Conservation (phyloP, 2,797 vertebrate genomes). For the Scyliorhinus canicula region DNA sequence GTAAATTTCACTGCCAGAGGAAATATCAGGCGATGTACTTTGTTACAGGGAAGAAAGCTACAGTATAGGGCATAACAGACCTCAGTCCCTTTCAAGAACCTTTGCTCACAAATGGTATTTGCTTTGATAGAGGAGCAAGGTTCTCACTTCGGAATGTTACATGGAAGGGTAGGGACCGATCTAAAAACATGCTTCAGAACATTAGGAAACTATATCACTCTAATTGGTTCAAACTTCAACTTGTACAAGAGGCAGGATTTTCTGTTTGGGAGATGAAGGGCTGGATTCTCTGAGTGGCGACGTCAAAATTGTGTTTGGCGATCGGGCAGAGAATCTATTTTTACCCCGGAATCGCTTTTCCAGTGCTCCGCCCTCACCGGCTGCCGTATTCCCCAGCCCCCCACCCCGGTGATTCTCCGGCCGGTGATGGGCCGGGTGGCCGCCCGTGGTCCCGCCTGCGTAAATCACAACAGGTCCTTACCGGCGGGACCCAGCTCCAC, state of each 20-base stretch:
- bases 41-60: background rate
- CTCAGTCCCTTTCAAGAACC: background rate
- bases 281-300: too few relatives aligned
- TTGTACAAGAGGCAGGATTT: background rate
- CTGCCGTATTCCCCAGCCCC: too few relatives aligned
- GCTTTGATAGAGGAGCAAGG: background rate
- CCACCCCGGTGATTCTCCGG: too few relatives aligned
- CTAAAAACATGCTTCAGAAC: background rate
- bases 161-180: background rate
- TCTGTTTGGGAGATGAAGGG: too few relatives aligned
- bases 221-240: background rate
- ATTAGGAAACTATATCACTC: background rate
- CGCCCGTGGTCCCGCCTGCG: too few relatives aligned
- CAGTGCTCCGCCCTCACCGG: too few relatives aligned
- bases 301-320: too few relatives aligned
- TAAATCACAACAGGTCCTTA: too few relatives aligned
- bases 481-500: too few relatives aligned
- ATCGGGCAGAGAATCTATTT: too few relatives aligned
- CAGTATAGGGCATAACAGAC: background rate
- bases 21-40: background rate
- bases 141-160: background rate
- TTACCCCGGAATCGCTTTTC: too few relatives aligned
- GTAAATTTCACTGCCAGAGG: background rate
- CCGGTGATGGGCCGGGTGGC: too few relatives aligned
- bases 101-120: background rate